phyloP scores from a whole-genome alignment of 2,797 vertebrate genomes.

The Amblyraja radiata region DNA sequence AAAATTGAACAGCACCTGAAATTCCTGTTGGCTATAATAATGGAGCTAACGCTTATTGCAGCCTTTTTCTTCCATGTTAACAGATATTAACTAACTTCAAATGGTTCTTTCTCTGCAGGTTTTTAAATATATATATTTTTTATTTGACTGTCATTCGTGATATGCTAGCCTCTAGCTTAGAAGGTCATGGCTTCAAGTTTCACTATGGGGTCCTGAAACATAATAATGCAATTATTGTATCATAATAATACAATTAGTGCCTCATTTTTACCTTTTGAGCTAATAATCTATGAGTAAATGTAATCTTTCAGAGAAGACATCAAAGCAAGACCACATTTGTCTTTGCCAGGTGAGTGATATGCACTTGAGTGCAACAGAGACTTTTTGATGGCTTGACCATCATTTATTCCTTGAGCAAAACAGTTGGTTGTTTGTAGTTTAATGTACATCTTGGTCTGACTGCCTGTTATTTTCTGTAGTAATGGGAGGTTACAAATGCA shows the following conservation, averaged over 20 bases:
- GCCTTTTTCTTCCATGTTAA: neutral
- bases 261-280: neutral
- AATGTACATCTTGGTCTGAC: neutral
- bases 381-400: neutral
- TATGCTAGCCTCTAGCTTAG: neutral
- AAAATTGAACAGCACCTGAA: neutral
- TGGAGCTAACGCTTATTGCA: neutral
- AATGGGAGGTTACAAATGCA: no score
- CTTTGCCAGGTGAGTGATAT: neutral
- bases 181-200: neutral
- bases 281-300: neutral
- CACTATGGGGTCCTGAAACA: neutral
- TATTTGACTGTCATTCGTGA: neutral
- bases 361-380: neutral
- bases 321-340: neutral
- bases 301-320: neutral
- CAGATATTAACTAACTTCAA: neutral
- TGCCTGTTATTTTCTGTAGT: no score
- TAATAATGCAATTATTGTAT: no score
- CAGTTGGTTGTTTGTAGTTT: neutral
- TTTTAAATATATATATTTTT: neutral
- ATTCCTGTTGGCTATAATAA: neutral
- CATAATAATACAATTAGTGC: no score
- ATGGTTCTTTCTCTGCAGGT: neutral
- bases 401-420: neutral